These are phyloP conservation scores for Hyles vespertilio DNA, from an alignment of 1,140 invertebrate genomes.

Conservation along the genomic window DNA sequence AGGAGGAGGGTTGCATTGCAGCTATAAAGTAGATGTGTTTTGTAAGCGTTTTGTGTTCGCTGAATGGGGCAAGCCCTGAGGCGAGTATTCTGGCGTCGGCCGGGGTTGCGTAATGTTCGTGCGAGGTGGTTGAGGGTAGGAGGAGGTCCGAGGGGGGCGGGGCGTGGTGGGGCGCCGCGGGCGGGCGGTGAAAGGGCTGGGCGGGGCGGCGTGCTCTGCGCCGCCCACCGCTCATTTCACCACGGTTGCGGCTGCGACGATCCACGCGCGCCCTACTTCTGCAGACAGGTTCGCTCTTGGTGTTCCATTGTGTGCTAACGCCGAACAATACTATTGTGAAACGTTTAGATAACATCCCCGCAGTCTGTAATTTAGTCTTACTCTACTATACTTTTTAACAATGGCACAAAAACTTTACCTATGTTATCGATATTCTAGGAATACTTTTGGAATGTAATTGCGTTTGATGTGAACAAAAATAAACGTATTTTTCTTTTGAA, in stretches of 20 bases:
- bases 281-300: conserved; percentile 59
- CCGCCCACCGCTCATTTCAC: conserved; percentile 68
- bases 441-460: no score
- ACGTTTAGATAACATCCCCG: conserved; percentile 60
- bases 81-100: conserved; percentile 47
- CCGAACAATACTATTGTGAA: conserved; percentile 66
- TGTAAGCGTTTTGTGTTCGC: conserved; percentile 38
- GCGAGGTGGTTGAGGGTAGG: conserved; percentile 56
- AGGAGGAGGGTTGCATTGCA: conserved; percentile 20
- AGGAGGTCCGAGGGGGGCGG: conserved; percentile 28
- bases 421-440: no score
- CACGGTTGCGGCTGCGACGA: conserved; percentile 48
- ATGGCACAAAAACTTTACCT: no score
- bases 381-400: no score
- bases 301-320: conserved; percentile 64
- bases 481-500: no score
- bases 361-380: conserved; percentile 27
- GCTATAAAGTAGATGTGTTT: conserved; percentile 19
- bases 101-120: conserved; percentile 48
- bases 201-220: conserved; percentile 64
- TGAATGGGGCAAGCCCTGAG: conserved; percentile 44
- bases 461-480: no score
- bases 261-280: conserved; percentile 66
- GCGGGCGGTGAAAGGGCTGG: conserved; percentile 66
- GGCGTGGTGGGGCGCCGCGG: conserved; percentile 44